Evolutionary conservation across 2,888 invertebrate genomes (phyloP).

Genomic region (Chrysodeixis includens): DNA sequence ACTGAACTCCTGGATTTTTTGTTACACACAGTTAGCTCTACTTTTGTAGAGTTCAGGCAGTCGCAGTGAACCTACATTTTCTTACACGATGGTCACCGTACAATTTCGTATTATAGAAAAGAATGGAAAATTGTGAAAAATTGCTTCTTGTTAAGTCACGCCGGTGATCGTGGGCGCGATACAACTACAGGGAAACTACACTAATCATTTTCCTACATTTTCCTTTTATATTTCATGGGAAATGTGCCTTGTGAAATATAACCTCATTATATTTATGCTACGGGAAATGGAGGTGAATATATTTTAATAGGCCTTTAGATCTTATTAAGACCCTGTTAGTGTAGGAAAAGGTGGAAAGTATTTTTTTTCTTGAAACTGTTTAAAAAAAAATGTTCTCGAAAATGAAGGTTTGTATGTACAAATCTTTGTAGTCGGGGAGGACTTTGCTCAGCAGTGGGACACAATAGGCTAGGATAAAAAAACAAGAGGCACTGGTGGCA

Average conservation of each 20-base stretch:
- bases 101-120: constrained; percentile 61
- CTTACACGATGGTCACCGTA: constrained; percentile 48
- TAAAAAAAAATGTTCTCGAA: too few species aligned
- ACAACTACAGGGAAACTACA: constrained; percentile 48
- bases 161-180: constrained; percentile 58
- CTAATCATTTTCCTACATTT: constrained; percentile 63
- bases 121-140: constrained; percentile 75
- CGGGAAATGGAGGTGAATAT: constrained; percentile 27
- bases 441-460: too few species aligned
- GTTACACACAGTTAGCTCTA: too few species aligned
- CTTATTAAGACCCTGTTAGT: constrained; percentile 14
- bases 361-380: too few species aligned
- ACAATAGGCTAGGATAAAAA: too few species aligned
- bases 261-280: constrained; percentile 45
- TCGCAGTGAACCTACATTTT: too few species aligned
- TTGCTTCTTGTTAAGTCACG: constrained; percentile 71
- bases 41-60: too few species aligned
- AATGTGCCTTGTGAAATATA: constrained; percentile 44
- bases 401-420: too few species aligned
- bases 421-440: too few species aligned
- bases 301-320: constrained; percentile 23
- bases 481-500: too few species aligned
- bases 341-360: too few species aligned
- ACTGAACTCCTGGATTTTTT: too few species aligned
- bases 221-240: constrained; percentile 53